Evolutionary conservation across 1,140 invertebrate genomes (phyloP).

Genomic region (Dreissena polymorpha): DNA sequence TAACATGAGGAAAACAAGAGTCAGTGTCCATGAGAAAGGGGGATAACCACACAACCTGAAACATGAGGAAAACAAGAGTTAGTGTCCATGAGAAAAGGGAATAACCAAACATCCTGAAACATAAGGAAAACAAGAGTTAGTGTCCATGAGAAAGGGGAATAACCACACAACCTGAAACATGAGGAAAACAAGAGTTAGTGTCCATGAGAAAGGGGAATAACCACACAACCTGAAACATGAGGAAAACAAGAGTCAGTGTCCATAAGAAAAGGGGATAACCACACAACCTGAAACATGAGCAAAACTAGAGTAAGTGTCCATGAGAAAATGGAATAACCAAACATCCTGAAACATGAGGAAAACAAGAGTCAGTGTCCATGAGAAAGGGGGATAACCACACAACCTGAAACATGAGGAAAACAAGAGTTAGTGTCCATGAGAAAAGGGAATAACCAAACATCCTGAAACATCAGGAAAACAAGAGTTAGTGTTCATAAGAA

Average conservation of each 20-base stretch:
- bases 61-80: slow-evolving; percentile 53
- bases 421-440: slow-evolving; percentile 77
- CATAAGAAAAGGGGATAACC: slow-evolving; percentile 98
- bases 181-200: slow-evolving; percentile 50
- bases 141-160: slow-evolving; percentile 94
- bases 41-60: slow-evolving; percentile 94
- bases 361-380: neutral
- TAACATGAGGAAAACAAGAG: too few relatives aligned
- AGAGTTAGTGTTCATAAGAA: too few relatives aligned
- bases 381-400: slow-evolving; percentile 99
- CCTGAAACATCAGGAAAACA: too few relatives aligned
- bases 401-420: slow-evolving; percentile 74
- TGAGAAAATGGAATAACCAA: slow-evolving; percentile 99
- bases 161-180: slow-evolving; percentile 88
- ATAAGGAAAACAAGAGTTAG: slow-evolving; percentile 51
- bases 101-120: slow-evolving; percentile 91
- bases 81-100: slow-evolving; percentile 91
- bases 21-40: too few relatives aligned
- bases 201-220: slow-evolving; percentile 95
- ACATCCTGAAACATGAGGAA: slow-evolving; percentile 81
- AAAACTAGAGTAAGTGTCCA: too few relatives aligned
- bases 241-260: slow-evolving; percentile 27
- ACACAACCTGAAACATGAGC: slow-evolving; percentile 85
- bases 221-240: slow-evolving; percentile 86
- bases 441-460: slow-evolving; percentile 99